phyloP scores from a whole-genome alignment of 2,797 vertebrate genomes.

The Sorex maritimensis region DNA sequence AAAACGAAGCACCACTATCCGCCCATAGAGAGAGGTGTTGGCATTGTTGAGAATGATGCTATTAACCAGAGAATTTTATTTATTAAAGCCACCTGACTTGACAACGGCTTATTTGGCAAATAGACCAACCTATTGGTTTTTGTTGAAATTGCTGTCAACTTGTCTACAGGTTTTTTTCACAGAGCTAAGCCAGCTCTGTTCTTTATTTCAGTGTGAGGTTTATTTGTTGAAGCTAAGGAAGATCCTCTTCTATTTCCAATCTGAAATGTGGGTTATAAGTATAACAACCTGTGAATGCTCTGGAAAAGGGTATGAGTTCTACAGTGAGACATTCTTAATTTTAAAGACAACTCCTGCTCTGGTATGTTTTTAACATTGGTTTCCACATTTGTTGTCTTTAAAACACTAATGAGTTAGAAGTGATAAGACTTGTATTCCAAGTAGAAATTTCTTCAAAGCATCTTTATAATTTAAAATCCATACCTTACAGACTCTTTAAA shows the following conservation, averaged over 20 bases:
- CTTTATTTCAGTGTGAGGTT: conserved; percentile 26
- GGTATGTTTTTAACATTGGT: not conserved
- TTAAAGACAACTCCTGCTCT: not conserved
- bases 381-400: conserved; percentile 15
- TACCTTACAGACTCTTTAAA: conserved; percentile 22
- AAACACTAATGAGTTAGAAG: conserved; percentile 35
- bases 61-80: not conserved
- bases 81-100: conserved; percentile 66
- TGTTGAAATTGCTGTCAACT: conserved; percentile 1
- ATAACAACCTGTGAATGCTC: not conserved
- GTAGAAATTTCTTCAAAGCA: conserved; percentile 39
- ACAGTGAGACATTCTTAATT: not conserved
- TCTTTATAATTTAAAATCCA: not conserved
- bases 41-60: not conserved
- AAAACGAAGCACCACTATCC: not conserved
- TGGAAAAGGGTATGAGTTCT: not conserved
- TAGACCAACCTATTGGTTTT: conserved; percentile 40
- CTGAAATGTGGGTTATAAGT: not conserved
- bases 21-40: not conserved
- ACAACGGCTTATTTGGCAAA: conserved; percentile 63
- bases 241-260: not conserved
- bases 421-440: not conserved
- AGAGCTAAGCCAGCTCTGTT: not conserved
- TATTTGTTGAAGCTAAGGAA: conserved; percentile 60
- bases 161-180: not conserved